A percentile compares a stretch with the other conserved stretches of the same genome.
Conservation (phyloP, 2,797 vertebrate species). For the Enteromius viviparus region DNA sequence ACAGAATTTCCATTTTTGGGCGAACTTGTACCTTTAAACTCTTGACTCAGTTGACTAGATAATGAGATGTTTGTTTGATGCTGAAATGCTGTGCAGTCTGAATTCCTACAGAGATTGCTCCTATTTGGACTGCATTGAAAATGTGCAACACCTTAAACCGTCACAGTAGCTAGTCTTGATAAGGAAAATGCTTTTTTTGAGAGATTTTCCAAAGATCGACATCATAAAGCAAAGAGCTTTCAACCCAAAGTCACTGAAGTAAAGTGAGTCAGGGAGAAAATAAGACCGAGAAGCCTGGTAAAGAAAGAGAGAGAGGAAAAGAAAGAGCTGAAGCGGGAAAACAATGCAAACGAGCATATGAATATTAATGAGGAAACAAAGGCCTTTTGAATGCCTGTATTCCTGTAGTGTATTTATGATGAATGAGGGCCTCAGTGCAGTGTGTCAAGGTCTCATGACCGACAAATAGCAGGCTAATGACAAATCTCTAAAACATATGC, state of each 20-base stretch:
- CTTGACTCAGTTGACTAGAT: background rate
- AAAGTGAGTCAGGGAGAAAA: slow-evolving; percentile 38
- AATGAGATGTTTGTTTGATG: slow-evolving; percentile 31
- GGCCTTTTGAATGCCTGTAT: slow-evolving; percentile 62
- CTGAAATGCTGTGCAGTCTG: slow-evolving; percentile 14
- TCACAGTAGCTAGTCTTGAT: slow-evolving; percentile 16
- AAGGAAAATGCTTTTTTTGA: slow-evolving; percentile 27
- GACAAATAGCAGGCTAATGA: slow-evolving; percentile 76
- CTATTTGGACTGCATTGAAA: slow-evolving; percentile 23
- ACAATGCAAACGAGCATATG: slow-evolving; percentile 62
- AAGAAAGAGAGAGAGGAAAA: slow-evolving; percentile 41
- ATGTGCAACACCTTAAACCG: slow-evolving; percentile 38
- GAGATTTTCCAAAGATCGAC: slow-evolving; percentile 60
- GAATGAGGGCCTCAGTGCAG: slow-evolving; percentile 67
- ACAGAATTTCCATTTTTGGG: slow-evolving; percentile 2
- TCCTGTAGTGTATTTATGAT: slow-evolving; percentile 72
- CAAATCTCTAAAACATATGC: slow-evolving; percentile 73
- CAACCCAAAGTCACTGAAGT: slow-evolving; percentile 43
- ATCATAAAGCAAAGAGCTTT: slow-evolving; percentile 60
- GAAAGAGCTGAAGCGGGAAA: slow-evolving; percentile 49
- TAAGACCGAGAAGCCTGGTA: slow-evolving; percentile 22
- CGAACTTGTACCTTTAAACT: background rate
- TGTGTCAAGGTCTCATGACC: slow-evolving; percentile 73
- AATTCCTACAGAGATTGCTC: slow-evolving; percentile 18
- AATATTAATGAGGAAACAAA: slow-evolving; percentile 67